Percentiles rank a stretch among this genome's conserved stretches.
Evolutionary conservation across 2,888 invertebrate species (phyloP).

Genomic region (Agonopterix alstromeriana): DNA sequence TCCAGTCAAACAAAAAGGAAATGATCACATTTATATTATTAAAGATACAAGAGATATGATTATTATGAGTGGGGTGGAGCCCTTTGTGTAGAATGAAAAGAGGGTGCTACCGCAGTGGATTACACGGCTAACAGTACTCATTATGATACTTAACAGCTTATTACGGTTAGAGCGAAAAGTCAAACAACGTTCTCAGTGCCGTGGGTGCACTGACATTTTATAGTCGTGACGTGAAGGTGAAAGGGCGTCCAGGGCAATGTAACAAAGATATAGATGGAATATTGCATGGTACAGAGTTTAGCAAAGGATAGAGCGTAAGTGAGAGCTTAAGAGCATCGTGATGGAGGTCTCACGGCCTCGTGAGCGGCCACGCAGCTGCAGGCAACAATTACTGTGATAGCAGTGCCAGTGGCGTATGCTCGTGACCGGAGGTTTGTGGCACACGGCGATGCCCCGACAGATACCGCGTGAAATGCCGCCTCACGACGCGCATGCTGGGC

Average conservation of each 20-base stretch:
- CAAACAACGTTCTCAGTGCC: conserved; percentile 29
- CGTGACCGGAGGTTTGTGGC: conserved; percentile 68
- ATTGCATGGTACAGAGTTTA: conserved; percentile 6
- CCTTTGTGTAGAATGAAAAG: conserved; percentile 33
- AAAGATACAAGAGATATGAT: conserved; percentile 29
- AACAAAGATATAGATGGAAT: conserved; percentile 11
- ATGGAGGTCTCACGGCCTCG: conserved; percentile 50
- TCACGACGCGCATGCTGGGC: conserved; percentile 59
- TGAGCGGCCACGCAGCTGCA: conserved; percentile 55
- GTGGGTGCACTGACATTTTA: conserved; percentile 28
- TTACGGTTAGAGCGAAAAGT: conserved; percentile 51
- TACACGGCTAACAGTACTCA: conserved; percentile 56
- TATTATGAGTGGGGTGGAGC: conserved; percentile 43
- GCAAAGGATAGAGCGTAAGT: conserved; percentile 15
- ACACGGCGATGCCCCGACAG: conserved; percentile 59
- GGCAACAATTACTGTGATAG: conserved; percentile 62
- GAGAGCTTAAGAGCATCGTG: conserved; percentile 23
- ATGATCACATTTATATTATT: conserved; percentile 18
- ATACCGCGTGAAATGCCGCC: conserved; percentile 70
- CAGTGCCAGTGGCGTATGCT: conserved; percentile 56
- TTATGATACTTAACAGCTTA: conserved; percentile 58
- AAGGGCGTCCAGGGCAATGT: conserved; percentile 25
- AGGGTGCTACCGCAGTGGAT: conserved; percentile 50
- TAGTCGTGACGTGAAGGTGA: conserved; percentile 33
- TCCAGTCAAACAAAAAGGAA: conserved; percentile 23